A percentile compares a stretch with the other conserved stretches of the same genome.
Conservation (phyloP, 1,140 invertebrate species). For the Mercenaria mercenaria region DNA sequence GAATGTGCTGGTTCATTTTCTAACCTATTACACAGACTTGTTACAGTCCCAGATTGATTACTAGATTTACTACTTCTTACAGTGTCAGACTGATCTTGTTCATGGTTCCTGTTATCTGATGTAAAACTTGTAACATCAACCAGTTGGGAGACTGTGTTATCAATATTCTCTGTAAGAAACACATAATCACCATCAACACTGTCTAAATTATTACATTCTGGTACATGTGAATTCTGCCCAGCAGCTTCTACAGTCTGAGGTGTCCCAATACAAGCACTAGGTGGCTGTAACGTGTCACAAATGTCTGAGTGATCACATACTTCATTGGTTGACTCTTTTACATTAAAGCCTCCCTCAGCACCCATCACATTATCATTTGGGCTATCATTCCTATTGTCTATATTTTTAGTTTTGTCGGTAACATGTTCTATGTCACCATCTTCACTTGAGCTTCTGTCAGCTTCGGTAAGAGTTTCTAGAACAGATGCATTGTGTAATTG, state of each 20-base stretch:
- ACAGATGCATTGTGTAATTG: constrained; percentile 40
- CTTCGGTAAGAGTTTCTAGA: constrained; percentile 47
- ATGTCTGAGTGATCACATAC: not conserved
- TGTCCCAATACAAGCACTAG: not conserved
- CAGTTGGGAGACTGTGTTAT: not conserved
- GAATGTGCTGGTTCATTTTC: not conserved
- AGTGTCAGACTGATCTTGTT: not conserved
- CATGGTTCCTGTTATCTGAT: not conserved
- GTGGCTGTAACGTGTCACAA: no score
- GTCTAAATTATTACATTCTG: not conserved
- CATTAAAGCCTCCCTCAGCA: not conserved
- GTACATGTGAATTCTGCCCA: not conserved
- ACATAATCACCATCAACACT: constrained; percentile 3
- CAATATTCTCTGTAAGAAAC: not conserved
- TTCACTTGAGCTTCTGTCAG: constrained; percentile 48
- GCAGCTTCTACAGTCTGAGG: no score
- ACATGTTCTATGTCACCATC: no score
- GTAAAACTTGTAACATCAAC: not conserved
- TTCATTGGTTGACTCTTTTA: not conserved
- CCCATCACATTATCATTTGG: not conserved
- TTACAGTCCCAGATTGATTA: not conserved
- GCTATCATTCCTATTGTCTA: not conserved
- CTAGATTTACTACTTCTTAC: not conserved
- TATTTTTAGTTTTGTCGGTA: not conserved
- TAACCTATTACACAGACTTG: not conserved